These are phyloP conservation scores for Littorina saxatilis DNA, from an alignment of 1,140 invertebrate species.

Conservation along the genomic window DNA sequence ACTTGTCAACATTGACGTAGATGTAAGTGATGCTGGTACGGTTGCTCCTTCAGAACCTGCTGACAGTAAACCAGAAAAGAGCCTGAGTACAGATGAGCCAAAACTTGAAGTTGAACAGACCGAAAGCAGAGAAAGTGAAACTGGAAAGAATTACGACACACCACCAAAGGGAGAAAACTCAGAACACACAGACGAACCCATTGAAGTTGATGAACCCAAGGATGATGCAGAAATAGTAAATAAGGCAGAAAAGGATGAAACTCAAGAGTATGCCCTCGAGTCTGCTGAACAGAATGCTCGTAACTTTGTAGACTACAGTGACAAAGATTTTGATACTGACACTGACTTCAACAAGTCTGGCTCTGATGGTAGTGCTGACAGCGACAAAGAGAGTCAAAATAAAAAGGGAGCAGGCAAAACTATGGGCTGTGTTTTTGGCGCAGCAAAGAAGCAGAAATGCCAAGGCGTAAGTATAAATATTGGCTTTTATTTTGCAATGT, in stretches of 20 bases:
- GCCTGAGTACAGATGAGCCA: neutral
- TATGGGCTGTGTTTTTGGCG: neutral
- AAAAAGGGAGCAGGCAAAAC: neutral
- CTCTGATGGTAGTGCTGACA: neutral
- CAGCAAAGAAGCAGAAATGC: neutral
- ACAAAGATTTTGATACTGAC: neutral
- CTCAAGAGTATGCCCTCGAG: neutral
- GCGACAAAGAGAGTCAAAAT: neutral
- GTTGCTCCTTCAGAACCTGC: too few species aligned
- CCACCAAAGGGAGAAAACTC: neutral
- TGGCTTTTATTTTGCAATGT: too few species aligned
- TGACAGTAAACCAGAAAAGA: neutral
- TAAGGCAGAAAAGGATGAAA: neutral
- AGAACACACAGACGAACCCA: slow-evolving; percentile 6
- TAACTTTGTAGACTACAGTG: neutral
- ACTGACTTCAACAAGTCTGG: neutral
- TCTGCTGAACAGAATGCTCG: neutral
- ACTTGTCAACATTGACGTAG: neutral
- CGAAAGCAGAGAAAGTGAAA: too few species aligned
- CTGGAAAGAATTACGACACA: too few species aligned
- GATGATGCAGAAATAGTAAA: neutral
- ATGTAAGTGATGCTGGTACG: neutral
- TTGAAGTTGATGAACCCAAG: neutral
- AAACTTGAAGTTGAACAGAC: neutral
- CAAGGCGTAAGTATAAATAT: neutral